Evolutionary conservation across 2,888 invertebrate species (phyloP).

Genomic region (Odontocerum albicorne): DNA sequence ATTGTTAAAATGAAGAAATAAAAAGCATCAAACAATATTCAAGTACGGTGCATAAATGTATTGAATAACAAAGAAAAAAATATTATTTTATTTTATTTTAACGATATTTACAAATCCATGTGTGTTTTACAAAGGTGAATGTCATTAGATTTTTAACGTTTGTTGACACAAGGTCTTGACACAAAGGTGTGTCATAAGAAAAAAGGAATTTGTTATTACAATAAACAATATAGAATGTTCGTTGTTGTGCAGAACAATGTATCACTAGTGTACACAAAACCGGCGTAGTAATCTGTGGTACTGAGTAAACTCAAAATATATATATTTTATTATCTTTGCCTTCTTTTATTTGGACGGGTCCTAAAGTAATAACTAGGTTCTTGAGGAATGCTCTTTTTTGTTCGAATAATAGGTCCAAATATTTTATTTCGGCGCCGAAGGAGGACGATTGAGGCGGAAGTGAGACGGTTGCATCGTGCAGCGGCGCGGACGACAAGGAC

Average conservation of each 20-base stretch:
- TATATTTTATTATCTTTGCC: conserved; percentile 33
- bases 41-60: too few species aligned
- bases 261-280: neutral
- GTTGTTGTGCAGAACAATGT: conserved; percentile 10
- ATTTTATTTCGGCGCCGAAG: conserved; percentile 30
- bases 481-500: conserved; percentile 11
- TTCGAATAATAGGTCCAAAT: conserved; percentile 29
- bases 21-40: too few species aligned
- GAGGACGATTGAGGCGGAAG: conserved; percentile 9
- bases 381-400: conserved; percentile 28
- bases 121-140: neutral
- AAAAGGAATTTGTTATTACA: conserved; percentile 10
- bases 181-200: conserved; percentile 14
- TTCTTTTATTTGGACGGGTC: conserved; percentile 33
- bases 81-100: conserved; percentile 16
- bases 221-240: conserved; percentile 9
- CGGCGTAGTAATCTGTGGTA: conserved; percentile 15
- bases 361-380: conserved; percentile 27
- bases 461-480: conserved; percentile 1
- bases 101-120: conserved; percentile 13
- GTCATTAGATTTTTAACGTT: conserved; percentile 6
- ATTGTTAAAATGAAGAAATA: too few species aligned
- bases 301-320: conserved; percentile 24
- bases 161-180: conserved; percentile 10
- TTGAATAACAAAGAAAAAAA: too few species aligned